Evolutionary conservation across 2,113 vertebrate genomes (phyloP).

Genomic region (Pterocles orientalis): DNA sequence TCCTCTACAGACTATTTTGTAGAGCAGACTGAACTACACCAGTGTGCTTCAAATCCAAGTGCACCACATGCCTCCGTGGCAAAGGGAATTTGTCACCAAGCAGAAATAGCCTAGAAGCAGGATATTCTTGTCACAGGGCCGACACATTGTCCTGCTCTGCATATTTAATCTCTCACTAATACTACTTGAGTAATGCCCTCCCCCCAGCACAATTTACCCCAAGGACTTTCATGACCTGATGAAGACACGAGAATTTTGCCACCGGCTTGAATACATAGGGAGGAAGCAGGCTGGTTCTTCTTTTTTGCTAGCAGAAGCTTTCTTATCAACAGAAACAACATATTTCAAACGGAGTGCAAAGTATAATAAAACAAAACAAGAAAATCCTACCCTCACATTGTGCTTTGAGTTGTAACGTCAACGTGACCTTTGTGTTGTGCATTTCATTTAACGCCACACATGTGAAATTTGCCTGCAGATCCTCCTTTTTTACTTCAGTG

Average conservation of each 20-base stretch:
- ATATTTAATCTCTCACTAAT: background rate
- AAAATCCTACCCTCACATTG: slow-evolving; percentile 26
- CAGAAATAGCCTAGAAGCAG: background rate
- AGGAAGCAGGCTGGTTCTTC: background rate
- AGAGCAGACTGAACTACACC: background rate
- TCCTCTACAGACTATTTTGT: background rate
- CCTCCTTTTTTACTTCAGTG: slow-evolving; percentile 41
- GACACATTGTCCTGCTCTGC: background rate
- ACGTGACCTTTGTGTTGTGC: background rate
- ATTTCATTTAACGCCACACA: slow-evolving; percentile 31
- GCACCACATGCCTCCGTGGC: background rate
- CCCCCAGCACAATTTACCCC: background rate
- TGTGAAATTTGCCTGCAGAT: slow-evolving; percentile 46
- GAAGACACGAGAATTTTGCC: background rate
- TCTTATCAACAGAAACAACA: background rate
- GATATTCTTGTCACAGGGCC: background rate
- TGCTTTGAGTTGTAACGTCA: slow-evolving; percentile 44
- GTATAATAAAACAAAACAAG: background rate
- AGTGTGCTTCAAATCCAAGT: background rate
- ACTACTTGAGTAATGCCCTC: background rate
- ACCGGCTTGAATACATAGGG: background rate
- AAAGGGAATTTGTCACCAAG: background rate
- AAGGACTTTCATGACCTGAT: background rate
- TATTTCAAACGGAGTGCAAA: background rate
- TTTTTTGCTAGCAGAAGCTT: background rate